Evolutionary conservation across 1,140 invertebrate genomes (phyloP).

Genomic region (Drosophila pandora): DNA sequence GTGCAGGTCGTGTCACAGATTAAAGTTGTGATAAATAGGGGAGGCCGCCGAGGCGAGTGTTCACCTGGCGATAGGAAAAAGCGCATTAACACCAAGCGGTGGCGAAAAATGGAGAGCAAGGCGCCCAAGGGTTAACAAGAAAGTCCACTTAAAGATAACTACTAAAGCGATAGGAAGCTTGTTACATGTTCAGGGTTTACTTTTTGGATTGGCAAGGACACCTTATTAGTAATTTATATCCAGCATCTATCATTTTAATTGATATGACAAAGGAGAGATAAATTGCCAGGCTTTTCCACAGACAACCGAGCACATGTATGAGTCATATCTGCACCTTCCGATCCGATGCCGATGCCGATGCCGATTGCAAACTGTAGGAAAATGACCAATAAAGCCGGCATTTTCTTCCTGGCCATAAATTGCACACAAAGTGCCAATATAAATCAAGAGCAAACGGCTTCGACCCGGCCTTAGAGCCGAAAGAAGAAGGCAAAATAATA

Average conservation of each 20-base stretch:
- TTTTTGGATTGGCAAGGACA: no score
- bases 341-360: background rate
- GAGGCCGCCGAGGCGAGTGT: conserved; percentile 28
- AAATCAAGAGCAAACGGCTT: conserved; percentile 43
- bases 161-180: no score
- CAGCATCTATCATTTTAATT: conserved; percentile 6
- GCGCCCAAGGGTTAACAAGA: conserved; percentile 5
- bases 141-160: background rate
- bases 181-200: no score
- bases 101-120: background rate
- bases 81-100: conserved; percentile 24
- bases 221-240: conserved; percentile 13
- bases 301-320: background rate
- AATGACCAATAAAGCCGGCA: conserved; percentile 32
- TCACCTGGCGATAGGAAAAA: conserved; percentile 39
- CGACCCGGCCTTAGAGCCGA: background rate
- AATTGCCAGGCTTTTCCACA: background rate
- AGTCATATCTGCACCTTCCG: conserved; percentile 14
- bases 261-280: conserved; percentile 13
- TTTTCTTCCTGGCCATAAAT: conserved; percentile 39
- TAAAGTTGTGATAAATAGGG: conserved; percentile 56
- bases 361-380: conserved; percentile 4
- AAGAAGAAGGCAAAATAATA: conserved; percentile 36
- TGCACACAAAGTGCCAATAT: conserved; percentile 45
- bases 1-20: conserved; percentile 38